These are phyloP conservation scores for Desmophyllum pertusum DNA, from an alignment of 92 coral and sea anemone genomes.

Conservation along the genomic window DNA sequence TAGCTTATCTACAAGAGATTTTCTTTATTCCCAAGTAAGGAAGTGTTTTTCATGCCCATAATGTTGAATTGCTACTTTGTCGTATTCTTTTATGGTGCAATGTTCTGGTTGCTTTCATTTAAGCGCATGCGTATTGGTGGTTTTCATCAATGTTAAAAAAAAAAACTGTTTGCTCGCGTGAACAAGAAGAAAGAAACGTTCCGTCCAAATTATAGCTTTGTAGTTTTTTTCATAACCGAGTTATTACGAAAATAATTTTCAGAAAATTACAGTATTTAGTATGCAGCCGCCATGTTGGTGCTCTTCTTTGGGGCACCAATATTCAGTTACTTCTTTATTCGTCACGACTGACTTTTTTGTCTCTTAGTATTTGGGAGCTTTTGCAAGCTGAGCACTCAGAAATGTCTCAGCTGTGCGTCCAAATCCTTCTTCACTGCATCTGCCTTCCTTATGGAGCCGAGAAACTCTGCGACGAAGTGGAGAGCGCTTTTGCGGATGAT, in stretches of 20 bases:
- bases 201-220: too few species aligned
- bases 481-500: constrained; percentile 82
- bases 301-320: too few species aligned
- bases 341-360: not conserved
- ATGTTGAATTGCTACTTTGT: not conserved
- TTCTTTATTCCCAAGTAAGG: constrained; percentile 96
- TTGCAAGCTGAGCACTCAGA: constrained; percentile 94
- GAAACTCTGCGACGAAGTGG: constrained; percentile 91
- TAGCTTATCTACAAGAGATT: constrained; percentile 93
- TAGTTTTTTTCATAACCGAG: too few species aligned
- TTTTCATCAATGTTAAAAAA: too few species aligned
- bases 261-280: too few species aligned
- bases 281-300: too few species aligned
- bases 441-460: constrained; percentile 97
- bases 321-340: not conserved
- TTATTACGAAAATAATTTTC: too few species aligned
- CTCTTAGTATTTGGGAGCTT: constrained; percentile 84
- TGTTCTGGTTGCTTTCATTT: too few species aligned
- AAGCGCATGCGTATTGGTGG: too few species aligned
- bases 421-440: constrained; percentile 88
- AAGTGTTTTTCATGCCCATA: too few species aligned
- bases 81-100: too few species aligned
- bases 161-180: not conserved
- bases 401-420: constrained; percentile 84
- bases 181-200: not conserved